These are phyloP conservation scores for Diabrotica virgifera DNA, from an alignment of 1,140 invertebrate species.

Conservation along the genomic window DNA sequence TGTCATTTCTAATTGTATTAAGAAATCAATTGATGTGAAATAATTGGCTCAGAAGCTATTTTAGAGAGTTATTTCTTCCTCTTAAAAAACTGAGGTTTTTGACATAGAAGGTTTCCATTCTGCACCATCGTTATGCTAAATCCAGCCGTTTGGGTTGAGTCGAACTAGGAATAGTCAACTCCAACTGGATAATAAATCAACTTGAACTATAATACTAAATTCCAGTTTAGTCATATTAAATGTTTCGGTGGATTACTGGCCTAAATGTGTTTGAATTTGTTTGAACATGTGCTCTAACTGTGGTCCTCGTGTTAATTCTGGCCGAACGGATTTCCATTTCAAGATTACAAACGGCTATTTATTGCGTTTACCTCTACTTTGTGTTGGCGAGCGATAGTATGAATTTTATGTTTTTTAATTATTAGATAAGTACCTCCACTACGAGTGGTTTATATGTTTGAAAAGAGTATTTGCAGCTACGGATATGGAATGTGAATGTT, in stretches of 20 bases:
- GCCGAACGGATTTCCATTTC: slow-evolving; percentile 17
- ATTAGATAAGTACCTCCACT: slow-evolving; percentile 10
- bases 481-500: neutral
- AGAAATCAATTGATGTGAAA: no score
- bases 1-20: no score
- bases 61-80: no score
- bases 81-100: no score
- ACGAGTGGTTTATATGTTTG: slow-evolving; percentile 10
- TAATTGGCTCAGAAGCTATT: no score
- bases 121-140: no score
- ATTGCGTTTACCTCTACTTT: slow-evolving; percentile 12
- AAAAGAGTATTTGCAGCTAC: neutral
- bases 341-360: slow-evolving; percentile 20
- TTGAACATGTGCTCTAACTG: slow-evolving; percentile 12
- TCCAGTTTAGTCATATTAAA: no score
- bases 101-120: no score
- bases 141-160: no score
- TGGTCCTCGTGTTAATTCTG: slow-evolving; percentile 9
- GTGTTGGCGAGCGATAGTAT: slow-evolving; percentile 15
- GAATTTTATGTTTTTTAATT: slow-evolving; percentile 18
- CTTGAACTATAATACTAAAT: no score
- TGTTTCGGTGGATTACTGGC: neutral
- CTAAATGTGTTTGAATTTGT: slow-evolving; percentile 9
- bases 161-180: no score
- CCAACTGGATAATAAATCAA: no score